phyloP scores from a whole-genome alignment of 2,888 invertebrate species.

The Lathronympha strigana region DNA sequence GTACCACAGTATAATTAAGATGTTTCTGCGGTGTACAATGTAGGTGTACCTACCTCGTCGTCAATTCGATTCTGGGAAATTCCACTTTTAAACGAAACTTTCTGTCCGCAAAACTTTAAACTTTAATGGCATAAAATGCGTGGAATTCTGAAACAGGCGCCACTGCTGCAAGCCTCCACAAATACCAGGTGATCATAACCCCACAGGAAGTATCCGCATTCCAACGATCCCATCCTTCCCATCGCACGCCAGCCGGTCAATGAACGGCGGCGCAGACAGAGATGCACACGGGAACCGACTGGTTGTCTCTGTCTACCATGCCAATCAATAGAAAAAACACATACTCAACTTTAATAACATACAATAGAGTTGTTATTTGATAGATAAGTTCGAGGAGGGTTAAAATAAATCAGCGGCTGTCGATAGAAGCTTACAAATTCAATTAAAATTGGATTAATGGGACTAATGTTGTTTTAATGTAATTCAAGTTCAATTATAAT shows the following conservation, averaged over 20 bases:
- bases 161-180: conserved; percentile 71
- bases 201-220: conserved; percentile 63
- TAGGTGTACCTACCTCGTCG: too few species aligned
- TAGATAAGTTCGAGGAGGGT: conserved; percentile 52
- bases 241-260: conserved; percentile 58
- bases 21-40: too few species aligned
- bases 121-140: background rate
- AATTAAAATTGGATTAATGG: conserved; percentile 14
- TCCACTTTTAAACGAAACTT: too few species aligned
- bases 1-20: too few species aligned
- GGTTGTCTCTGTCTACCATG: conserved; percentile 54
- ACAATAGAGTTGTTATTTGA: background rate
- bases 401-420: conserved; percentile 49
- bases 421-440: conserved; percentile 13
- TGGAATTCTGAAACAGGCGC: conserved; percentile 44
- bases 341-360: conserved; percentile 27
- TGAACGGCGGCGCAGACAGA: conserved; percentile 61
- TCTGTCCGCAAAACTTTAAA: background rate
- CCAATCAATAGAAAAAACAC: conserved; percentile 15
- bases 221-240: conserved; percentile 63
- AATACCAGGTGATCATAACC: conserved; percentile 67
- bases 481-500: background rate
- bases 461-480: background rate
- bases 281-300: conserved; percentile 71
- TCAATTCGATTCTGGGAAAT: too few species aligned